A percentile compares a stretch with the other conserved stretches of the same genome.
Evolutionary conservation across 1,140 invertebrate species (phyloP).

Genomic region (Scaptomyza pallida): DNA sequence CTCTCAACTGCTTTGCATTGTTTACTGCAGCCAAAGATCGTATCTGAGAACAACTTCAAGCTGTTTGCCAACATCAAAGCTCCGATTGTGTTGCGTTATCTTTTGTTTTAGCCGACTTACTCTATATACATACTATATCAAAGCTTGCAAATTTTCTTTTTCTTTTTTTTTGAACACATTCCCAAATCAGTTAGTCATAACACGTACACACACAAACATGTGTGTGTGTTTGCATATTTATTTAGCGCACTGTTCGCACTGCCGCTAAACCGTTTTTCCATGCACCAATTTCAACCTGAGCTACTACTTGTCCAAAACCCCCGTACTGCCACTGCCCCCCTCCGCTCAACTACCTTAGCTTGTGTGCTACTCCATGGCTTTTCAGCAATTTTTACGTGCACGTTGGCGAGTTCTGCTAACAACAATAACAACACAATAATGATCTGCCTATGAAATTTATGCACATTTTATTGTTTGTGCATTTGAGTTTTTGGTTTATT

Average conservation of each 20-base stretch:
- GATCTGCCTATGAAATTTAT: conserved; percentile 63
- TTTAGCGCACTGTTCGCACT: conserved; percentile 37
- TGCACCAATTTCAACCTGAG: conserved; percentile 43
- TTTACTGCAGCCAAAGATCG: neutral
- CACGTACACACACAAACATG: conserved; percentile 14
- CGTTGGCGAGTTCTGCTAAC: conserved; percentile 14
- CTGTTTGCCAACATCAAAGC: neutral
- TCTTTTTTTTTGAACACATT: conserved; percentile 23
- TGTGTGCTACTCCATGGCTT: conserved; percentile 14
- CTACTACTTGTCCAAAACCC: neutral
- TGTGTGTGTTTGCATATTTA: conserved; percentile 37
- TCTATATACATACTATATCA: neutral
- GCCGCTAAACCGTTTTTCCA: conserved; percentile 28
- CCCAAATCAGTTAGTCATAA: conserved; percentile 36
- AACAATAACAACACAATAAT: conserved; percentile 24
- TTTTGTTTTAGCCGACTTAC: neutral
- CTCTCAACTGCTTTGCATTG: neutral
- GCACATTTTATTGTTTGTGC: conserved; percentile 61
- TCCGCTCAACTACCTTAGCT: conserved; percentile 1
- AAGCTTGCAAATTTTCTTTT: conserved; percentile 7
- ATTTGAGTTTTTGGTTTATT: conserved; percentile 42
- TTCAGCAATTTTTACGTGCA: conserved; percentile 29
- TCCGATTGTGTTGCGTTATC: conserved; percentile 2
- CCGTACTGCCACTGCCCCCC: neutral
- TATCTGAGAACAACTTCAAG: neutral